Evolutionary conservation across 1,140 invertebrate genomes (phyloP), one percentile per base, ranked within the genome.

Genomic region (Anastatus disparis): DNA sequence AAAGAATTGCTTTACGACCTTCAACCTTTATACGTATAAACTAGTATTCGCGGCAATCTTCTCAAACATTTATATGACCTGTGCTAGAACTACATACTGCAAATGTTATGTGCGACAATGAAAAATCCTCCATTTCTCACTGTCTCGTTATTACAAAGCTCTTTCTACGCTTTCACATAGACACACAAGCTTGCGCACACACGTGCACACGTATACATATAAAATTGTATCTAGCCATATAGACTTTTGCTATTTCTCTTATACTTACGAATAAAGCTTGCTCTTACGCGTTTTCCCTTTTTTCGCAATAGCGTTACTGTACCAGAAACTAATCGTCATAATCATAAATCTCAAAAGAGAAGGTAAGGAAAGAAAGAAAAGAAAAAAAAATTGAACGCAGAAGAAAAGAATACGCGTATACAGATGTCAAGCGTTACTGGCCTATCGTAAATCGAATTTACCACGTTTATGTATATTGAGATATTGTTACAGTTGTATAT

Each of bases 401-500:
- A 17, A 24, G 15, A 62, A 44, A 31, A 48, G 29, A 38, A 70
- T 62, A 24, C n/a, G 46, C 38, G 26, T 22, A 42, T 59, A 40
- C 29, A 29, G 35, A 55, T 29, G 42, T 38, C 13, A 26, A n/a
- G 63, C 29, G 8, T n/a, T n/a, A n/a, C n/a, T n/a, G 2, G 31
- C 22, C 0, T n/a, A n/a, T 63, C 61, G 61, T 64, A 64, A 70
- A 70, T 64, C 68, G 68, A 63, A 70, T 64, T 70, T 64, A 70
- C 20, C 22, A 17, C 42, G 42, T 35, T 35, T 6, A 35, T 10
- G 31, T 35, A 35, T 10, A 35, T 35, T 10, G 31, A 35, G 31
- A 10, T 35, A 35, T 17, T 13, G 3, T 7, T 17, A 2, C 0
- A 17, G 3, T 44, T 17, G 15, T 29, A 26, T 53, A 29, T 53